Evolutionary conservation across 2,113 vertebrate species (phyloP).

Genomic region (Silurus asotus): DNA sequence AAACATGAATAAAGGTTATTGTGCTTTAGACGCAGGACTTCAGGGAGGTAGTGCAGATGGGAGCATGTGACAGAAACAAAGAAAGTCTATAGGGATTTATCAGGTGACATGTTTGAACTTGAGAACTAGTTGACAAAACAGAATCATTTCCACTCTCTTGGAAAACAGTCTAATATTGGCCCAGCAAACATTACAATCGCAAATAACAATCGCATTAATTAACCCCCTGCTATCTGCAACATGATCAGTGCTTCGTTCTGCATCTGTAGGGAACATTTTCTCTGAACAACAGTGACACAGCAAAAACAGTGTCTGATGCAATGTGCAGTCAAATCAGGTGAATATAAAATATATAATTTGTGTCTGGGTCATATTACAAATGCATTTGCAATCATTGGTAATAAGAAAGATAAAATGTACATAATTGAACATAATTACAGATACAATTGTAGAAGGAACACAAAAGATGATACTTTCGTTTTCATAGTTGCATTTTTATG

Average conservation of each 20-base stretch:
- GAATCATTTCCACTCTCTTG: conserved; percentile 18
- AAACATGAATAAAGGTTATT: neutral
- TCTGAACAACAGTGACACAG: conserved; percentile 65
- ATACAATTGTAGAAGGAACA: neutral
- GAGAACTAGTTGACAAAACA: conserved; percentile 23
- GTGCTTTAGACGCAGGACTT: neutral
- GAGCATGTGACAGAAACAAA: neutral
- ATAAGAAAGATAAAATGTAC: too few relatives aligned
- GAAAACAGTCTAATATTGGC: conserved; percentile 50
- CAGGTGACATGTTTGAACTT: conserved; percentile 10
- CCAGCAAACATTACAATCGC: conserved; percentile 56
- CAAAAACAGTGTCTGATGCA: conserved; percentile 37
- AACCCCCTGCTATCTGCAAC: conserved; percentile 49
- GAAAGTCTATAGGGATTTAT: neutral
- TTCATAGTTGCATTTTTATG: neutral
- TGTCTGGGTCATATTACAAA: conserved; percentile 18
- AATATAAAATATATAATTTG: conserved; percentile 57
- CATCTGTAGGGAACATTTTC: conserved; percentile 52
- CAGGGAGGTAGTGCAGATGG: neutral
- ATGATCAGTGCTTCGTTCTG: conserved; percentile 39
- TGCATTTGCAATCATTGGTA: neutral
- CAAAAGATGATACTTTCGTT: neutral
- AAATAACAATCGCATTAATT: conserved; percentile 63
- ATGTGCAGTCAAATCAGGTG: conserved; percentile 48
- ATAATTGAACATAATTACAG: neutral